Base-by-base conservation (phyloP, 2,888 invertebrate genomes). In the Callinectes sapidus region DNA sequence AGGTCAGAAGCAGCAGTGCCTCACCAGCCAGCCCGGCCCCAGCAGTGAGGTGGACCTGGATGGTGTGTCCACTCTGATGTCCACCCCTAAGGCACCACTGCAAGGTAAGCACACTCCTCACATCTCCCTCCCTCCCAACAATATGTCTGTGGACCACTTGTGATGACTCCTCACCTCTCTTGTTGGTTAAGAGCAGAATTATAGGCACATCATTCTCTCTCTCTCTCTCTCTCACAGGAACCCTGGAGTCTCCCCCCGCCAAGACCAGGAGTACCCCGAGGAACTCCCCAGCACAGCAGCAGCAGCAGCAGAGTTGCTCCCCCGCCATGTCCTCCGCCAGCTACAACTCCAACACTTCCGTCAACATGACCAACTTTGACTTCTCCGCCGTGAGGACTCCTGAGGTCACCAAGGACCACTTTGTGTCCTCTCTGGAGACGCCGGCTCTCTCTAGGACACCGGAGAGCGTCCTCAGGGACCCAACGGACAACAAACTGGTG, bases 391-490 rank as follows among this genome's bases (percentile, higher is more conserved):
- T 92, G 23, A 89, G 89, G 39, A 92, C 92, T n/a, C 92, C 92
- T 23, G 89, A 94, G 86, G 61, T 94, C n/a, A 92, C 92, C 28
- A 86, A 77, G 23, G 92, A 92, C 77, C 71, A 61, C 35, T 94
- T 92, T 28, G 55, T 94, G 42, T 94, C 94, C 39, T 92, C 94
- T 6, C 77, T 94, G 39, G 90, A 89, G n/a, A 92, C 92, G 13
- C 92, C 92, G 5, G 55, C 42, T 8, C 42, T 35, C 8, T 71
- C 23, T 8, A 85, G 55, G 5, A 88, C 61, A 13, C 89, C 91
- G 32, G 90, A 91, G 32, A 66, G 86, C 35, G 87, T 92, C 23
- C n/a, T 89, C 6, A 39, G 85, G n/a, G 66, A 77, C 42, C 48
- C 89, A 1, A 23, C 35, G 3, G 66, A 28, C 54, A 90, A 28